Conservation (phyloP, 2,888 invertebrate genomes). For the Leptura quadrifasciata region DNA sequence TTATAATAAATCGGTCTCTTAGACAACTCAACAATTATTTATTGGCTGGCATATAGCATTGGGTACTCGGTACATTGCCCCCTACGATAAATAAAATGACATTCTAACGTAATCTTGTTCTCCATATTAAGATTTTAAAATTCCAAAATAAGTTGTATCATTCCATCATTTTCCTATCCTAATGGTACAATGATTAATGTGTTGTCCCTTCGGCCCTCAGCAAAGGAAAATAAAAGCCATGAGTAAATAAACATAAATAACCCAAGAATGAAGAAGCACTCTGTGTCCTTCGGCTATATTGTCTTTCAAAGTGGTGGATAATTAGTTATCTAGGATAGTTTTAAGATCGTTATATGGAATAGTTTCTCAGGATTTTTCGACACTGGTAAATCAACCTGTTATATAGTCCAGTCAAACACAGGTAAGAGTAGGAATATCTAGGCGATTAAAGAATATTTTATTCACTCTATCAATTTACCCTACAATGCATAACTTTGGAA, state of each 20-base stretch:
- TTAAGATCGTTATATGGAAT: slow-evolving; percentile 49
- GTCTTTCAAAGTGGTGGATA: slow-evolving; percentile 53
- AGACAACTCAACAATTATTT: not conserved
- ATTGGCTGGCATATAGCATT: slow-evolving; percentile 5
- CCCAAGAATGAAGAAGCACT: slow-evolving; percentile 50
- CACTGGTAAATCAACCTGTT: slow-evolving; percentile 33
- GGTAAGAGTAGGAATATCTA: not conserved
- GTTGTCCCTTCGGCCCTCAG: slow-evolving; percentile 30
- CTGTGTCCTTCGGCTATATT: slow-evolving; percentile 50
- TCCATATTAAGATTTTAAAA: slow-evolving; percentile 38
- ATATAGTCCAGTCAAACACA: slow-evolving; percentile 9
- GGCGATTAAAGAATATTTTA: not conserved
- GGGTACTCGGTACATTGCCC: not conserved
- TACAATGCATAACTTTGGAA: no score
- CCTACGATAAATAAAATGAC: slow-evolving; percentile 26
- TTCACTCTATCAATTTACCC: not conserved
- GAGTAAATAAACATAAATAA: slow-evolving; percentile 51
- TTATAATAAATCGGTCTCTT: not conserved
- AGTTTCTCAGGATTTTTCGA: slow-evolving; percentile 50
- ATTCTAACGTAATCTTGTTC: slow-evolving; percentile 18
- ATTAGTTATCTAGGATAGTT: slow-evolving; percentile 53
- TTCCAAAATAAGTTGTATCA: slow-evolving; percentile 43
- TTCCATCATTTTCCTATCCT: slow-evolving; percentile 34
- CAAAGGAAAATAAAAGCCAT: slow-evolving; percentile 33
- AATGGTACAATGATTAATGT: slow-evolving; percentile 45